phyloP scores from a whole-genome alignment of 2,113 vertebrate species.

The Bagarius yarrelli region DNA sequence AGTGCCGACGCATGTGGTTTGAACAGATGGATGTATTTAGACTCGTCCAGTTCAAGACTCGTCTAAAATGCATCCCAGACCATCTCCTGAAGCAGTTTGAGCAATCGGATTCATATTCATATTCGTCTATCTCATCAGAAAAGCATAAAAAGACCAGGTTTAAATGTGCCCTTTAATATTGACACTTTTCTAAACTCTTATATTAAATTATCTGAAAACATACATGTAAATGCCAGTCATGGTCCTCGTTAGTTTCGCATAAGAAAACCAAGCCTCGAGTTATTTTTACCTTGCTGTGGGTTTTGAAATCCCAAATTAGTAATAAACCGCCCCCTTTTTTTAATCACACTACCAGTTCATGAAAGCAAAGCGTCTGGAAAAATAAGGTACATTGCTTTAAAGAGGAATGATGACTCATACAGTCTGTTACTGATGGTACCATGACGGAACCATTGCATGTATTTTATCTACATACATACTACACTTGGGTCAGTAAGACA shows the following conservation, averaged over 20 bases:
- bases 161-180: no score
- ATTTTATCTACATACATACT: neutral
- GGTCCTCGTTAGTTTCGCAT: neutral
- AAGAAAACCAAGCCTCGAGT: neutral
- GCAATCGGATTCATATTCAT: no score
- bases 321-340: neutral
- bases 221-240: no score
- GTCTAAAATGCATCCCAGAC: no score
- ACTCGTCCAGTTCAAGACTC: no score
- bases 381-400: neutral
- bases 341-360: conserved; percentile 1
- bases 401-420: neutral
- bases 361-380: conserved; percentile 9
- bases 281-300: conserved; percentile 2
- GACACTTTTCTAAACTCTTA: neutral
- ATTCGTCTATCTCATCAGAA: no score
- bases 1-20: no score
- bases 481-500: neutral
- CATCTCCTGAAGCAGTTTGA: no score
- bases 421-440: neutral
- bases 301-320: conserved; percentile 14
- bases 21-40: no score
- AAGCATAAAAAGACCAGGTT: no score
- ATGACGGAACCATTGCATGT: neutral
- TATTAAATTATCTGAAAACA: neutral